phyloP scores from a whole-genome alignment of 2,797 vertebrate genomes.

The Chrosomus eos region DNA sequence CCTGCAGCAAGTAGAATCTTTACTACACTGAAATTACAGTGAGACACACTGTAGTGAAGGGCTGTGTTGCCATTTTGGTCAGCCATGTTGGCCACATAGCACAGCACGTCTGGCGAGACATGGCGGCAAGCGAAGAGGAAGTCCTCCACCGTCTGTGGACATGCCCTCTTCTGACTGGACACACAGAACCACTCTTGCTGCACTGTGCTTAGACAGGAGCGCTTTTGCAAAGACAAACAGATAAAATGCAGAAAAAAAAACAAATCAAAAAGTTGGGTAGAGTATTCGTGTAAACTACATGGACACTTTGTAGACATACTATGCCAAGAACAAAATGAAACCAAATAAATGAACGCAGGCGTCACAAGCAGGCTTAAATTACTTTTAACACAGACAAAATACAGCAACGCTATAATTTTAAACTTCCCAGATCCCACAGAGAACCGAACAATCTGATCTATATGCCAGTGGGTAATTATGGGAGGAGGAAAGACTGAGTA shows the following conservation, averaged over 20 bases:
- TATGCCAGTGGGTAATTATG: slow-evolving; percentile 59
- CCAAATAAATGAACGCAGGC: background rate
- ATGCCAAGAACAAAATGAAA: slow-evolving; percentile 5
- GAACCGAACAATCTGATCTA: slow-evolving; percentile 43
- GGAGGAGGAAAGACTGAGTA: slow-evolving; percentile 43
- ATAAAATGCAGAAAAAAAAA: background rate
- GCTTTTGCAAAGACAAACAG: slow-evolving; percentile 72
- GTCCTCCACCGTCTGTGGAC: slow-evolving; percentile 84
- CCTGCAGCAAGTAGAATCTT: slow-evolving; percentile 90
- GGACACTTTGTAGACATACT: slow-evolving; percentile 1
- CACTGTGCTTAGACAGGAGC: slow-evolving; percentile 88
- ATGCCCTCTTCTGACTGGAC: slow-evolving; percentile 91
- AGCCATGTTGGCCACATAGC: slow-evolving; percentile 90
- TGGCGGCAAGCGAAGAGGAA: slow-evolving; percentile 83
- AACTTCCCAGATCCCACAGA: slow-evolving; percentile 49
- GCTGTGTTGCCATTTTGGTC: slow-evolving; percentile 97
- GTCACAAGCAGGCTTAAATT: background rate
- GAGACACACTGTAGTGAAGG: slow-evolving; percentile 96
- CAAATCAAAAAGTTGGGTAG: background rate
- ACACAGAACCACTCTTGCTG: slow-evolving; percentile 96
- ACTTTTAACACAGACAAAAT: slow-evolving; percentile 29
- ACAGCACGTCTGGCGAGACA: slow-evolving; percentile 84
- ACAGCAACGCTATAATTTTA: slow-evolving; percentile 41
- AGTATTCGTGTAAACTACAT: background rate
- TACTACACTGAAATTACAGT: slow-evolving; percentile 95